phyloP scores from a whole-genome alignment of 2,113 vertebrate genomes.

The Ceratotherium simum region DNA sequence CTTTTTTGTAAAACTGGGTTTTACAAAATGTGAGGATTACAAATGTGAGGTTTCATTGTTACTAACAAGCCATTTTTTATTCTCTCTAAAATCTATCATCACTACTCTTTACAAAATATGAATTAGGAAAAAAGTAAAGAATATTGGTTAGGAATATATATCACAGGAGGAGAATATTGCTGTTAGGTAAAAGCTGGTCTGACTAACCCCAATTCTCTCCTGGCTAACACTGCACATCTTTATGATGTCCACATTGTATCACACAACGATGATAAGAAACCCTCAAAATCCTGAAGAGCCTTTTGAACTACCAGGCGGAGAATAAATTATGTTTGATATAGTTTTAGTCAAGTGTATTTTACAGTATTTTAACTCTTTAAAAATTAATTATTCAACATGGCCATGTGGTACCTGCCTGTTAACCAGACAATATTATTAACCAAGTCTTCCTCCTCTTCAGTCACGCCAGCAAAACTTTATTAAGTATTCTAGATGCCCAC shows the following conservation, averaged over 20 bases:
- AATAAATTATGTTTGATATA: not conserved
- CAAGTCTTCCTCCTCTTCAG: not conserved
- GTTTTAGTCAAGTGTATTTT: not conserved
- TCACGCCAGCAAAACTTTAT: not conserved
- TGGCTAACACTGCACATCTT: not conserved
- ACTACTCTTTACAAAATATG: not conserved
- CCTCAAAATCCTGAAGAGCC: not conserved
- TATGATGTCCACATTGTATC: not conserved
- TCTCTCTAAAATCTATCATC: constrained; percentile 33
- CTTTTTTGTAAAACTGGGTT: constrained; percentile 16
- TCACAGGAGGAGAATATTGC: not conserved
- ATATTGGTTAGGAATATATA: not conserved
- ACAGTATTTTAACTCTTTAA: constrained; percentile 12
- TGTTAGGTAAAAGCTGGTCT: not conserved
- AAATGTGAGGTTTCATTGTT: constrained; percentile 16
- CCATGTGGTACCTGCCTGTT: not conserved
- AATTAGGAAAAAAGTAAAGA: not conserved
- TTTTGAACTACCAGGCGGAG: not conserved
- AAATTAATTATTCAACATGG: not conserved
- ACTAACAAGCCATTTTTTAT: not conserved
- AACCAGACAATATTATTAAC: constrained; percentile 1
- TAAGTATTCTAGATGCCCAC: not conserved
- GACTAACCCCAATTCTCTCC: not conserved
- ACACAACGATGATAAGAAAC: not conserved
- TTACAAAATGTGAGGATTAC: constrained; percentile 29